Base-by-base conservation (phyloP, 2,113 vertebrate genomes). In the Actinemys pallida region DNA sequence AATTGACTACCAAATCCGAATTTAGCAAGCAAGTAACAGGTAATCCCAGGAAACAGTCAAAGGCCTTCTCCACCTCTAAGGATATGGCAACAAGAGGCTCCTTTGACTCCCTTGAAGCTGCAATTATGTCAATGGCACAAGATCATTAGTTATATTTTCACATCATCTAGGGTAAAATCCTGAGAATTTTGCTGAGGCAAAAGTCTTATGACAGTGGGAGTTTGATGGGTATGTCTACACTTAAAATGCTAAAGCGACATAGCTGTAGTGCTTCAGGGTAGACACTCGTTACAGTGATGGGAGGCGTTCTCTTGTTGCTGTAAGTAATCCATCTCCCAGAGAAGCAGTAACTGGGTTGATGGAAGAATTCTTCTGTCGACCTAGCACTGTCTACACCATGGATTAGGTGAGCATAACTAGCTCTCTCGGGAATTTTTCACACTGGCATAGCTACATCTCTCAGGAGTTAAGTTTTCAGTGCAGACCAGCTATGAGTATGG, bases 401-500 rank as follows among this genome's bases (percentile, higher is more conserved):
- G n/a, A 9, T 10, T 72, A 72, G 19, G n/a, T 72, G 65, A 22
- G 19, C 19, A 3, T 72, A 39, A 39, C n/a, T 69, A n/a, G 17
- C 17, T 69, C 35, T 20, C 65, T 72, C 19, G 0, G 7, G 35
- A n/a, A 39, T 72, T 39, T 72, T 72, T 72, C 65, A 72, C 65
- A 22, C n/a, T 39, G 65, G 19, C 17, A n/a, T 72, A 72, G 65
- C 65, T 39, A 39, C 35, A 19, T 35, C 8, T 69, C 17, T 35
- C 35, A 20, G 5, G 16, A 19, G n/a, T 39, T 39, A 29, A 65
- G 49, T 59, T 5, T 3, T 17, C 78, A 42, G 52, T 69, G 35
- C 12, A n/a, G 87, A 65, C 1, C 2, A 35, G 42, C 75, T 10
- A 31, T 0, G 0, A 10, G 52, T 10, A 10, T 81, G 29, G n/a